Conservation (phyloP, 2,113 vertebrate genomes). For the Gallinago undulata region DNA sequence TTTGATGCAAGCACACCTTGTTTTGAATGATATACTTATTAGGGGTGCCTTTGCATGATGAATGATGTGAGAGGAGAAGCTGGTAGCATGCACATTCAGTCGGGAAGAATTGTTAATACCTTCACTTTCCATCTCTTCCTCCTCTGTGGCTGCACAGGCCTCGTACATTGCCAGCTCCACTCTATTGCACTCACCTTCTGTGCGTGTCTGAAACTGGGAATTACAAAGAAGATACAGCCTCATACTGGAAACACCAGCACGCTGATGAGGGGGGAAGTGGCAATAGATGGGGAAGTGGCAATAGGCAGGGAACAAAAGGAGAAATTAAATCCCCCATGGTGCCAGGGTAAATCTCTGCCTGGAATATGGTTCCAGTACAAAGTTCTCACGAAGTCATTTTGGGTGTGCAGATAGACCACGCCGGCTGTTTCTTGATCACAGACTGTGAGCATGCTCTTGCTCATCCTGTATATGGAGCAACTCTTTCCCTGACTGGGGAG, state of each 20-base stretch:
- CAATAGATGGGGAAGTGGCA: background rate
- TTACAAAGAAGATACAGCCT: background rate
- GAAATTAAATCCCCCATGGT: background rate
- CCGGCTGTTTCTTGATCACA: background rate
- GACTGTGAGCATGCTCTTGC: background rate
- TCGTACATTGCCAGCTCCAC: accelerated
- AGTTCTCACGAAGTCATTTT: background rate
- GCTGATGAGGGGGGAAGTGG: no score
- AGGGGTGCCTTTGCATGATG: background rate
- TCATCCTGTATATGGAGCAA: background rate
- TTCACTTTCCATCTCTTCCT: background rate
- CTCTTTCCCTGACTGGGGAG: background rate
- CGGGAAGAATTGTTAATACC: background rate
- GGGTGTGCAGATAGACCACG: background rate
- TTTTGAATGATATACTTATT: background rate
- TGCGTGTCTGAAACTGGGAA: background rate
- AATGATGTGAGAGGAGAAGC: accelerated
- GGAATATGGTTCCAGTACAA: background rate
- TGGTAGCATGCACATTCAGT: background rate
- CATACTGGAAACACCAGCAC: background rate
- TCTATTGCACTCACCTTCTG: accelerated
- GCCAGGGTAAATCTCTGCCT: background rate
- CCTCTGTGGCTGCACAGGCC: accelerated
- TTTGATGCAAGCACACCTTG: background rate
- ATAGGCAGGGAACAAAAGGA: background rate